Evolutionary conservation across 2,113 vertebrate species (phyloP), one percentile per base, ranked within the genome.

Genomic region (Nothoprocta pentlandii): DNA sequence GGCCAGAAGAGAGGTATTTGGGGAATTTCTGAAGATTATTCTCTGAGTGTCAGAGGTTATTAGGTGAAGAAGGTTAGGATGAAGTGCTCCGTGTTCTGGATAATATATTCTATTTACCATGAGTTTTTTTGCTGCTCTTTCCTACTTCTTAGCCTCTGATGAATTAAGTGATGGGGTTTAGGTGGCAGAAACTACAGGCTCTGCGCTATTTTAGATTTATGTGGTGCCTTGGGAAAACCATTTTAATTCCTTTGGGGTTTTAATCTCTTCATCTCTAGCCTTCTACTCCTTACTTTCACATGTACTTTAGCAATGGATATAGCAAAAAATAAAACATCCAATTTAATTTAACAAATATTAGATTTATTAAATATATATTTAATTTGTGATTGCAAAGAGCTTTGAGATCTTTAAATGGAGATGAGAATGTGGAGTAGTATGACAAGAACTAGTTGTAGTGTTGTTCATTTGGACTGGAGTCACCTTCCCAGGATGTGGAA

Each of bases 371-470:
- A 49, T 49, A 49, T 49, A 49, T 49, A 49, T 49, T 49, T 21
- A 20, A 47, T 39, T 42, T 76, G 21, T 47, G 53, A 64, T 73
- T 84, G 53, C 32, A 67, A 62, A 73, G 26, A 23, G 41, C 36
- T 87, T 84, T 77, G 70, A 85, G 75, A 49, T 87, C 61, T 92
- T 74, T 34, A 64, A 22, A 53, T 5, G 59, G 22, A 44, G 58
- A 74, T 74, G 86, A 77, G 76, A 34, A 47, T 0, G 12, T 14
- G 2, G 47, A 51, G 16, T 21, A 8, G 54, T 8, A 20, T 22
- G 73, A 73, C 81, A 80, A 80, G 4, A 73, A 68, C 7, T 39
- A 7, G 12, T 32, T 49, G 76, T 13, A 21, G 34, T 3, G 56
- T 34, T 71, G 87, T 74, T 80, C 36, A 11, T n/a, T 80, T 75